These are phyloP conservation scores for Proales similis DNA, from an alignment of 1,140 invertebrate species.

Conservation along the genomic window DNA sequence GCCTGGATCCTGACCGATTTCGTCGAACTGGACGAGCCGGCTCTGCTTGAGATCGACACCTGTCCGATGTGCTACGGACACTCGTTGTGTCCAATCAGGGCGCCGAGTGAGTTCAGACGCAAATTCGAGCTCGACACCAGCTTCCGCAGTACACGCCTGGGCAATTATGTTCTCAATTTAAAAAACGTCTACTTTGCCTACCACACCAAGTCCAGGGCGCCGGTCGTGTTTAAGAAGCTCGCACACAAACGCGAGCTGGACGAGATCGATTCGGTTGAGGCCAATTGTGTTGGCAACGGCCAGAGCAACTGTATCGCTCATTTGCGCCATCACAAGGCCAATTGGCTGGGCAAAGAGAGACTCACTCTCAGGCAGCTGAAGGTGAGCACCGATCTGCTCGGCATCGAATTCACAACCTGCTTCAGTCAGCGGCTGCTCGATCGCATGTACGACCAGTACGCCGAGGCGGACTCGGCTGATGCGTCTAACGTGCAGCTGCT, in stretches of 20 bases:
- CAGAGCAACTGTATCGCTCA: not conserved
- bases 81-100: not conserved
- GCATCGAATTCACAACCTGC: constrained; percentile 5
- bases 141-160: not conserved
- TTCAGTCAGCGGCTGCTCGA: constrained; percentile 6
- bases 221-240: constrained; percentile 26
- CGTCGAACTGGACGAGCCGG: not conserved
- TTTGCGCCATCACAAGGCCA: not conserved
- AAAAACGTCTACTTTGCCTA: constrained; percentile 38
- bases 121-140: not conserved
- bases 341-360: not conserved
- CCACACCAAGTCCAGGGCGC: not conserved
- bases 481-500: not conserved
- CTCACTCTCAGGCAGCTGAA: not conserved
- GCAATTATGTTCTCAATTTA: constrained; percentile 24
- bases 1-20: not conserved
- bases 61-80: constrained; percentile 35
- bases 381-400: not conserved
- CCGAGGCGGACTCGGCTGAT: not conserved
- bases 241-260: constrained; percentile 16
- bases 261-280: constrained; percentile 5
- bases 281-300: not conserved
- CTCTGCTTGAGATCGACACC: constrained; percentile 15
- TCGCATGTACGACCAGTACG: not conserved
- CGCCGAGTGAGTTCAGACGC: not conserved